Evolutionary conservation across 2,888 invertebrate species (phyloP), one percentile per base, ranked within the genome.

Genomic region (Luperina testacea): DNA sequence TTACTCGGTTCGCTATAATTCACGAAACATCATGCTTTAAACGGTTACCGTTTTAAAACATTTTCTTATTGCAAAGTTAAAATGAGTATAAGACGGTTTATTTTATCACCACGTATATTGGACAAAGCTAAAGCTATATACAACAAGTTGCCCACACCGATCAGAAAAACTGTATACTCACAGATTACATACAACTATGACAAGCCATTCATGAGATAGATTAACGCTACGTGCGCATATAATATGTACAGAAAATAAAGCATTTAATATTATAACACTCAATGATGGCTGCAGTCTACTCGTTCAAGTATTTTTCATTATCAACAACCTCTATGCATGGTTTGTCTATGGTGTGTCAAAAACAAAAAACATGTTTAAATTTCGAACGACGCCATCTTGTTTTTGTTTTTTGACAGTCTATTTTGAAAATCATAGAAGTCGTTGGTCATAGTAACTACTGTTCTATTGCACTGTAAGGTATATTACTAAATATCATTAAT

Each of bases 401-500:
- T 53, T 65, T 70, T 32, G 32, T n/a, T 27, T n/a, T 38, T 53
- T 53, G 27, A 38, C 13, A 9, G 24, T 65, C 15, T 57, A n/a
- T 48, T 75, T 48, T 32, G 2, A 59, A 73, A 20, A 51, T 48
- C 63, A 20, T 70, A 32, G 38, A 63, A 63, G 11, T 57, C 32
- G 70, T 73, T 77, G 24, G 70, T 42, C 53, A 42, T 57, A 82
- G 72, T 67, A 82, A 57, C 24, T 74, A 83, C 48, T 83, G 78
- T 72, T 82, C 51, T 80, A 80, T 80, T 84, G 81, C 81, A 84
- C 80, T 80, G 65, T 76, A 76, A 79, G 57, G 85, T 89, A 82
- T 87, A 89, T 83, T 85, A 87, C 83, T 87, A 85, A 76, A 77
- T 90, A 88, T 86, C 85, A 88, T 88, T 90, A 86, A 91, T 92